A percentile compares a stretch with the other conserved stretches of the same genome.
These are phyloP conservation scores for Orcinus orca DNA, from an alignment of 2,113 vertebrate genomes.

Conservation along the genomic window DNA sequence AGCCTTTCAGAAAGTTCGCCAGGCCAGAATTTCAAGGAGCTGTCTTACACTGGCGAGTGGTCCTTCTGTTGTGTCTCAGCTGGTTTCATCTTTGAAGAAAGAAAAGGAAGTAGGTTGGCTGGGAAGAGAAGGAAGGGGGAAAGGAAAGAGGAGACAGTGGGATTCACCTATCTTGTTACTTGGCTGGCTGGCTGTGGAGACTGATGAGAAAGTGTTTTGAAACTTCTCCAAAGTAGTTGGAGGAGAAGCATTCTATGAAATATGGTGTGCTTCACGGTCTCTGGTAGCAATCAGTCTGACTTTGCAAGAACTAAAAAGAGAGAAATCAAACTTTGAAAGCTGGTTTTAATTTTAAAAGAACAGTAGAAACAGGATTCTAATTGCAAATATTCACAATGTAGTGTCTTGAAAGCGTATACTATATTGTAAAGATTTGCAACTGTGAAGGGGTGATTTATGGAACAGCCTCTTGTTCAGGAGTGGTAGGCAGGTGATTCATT, in stretches of 20 bases:
- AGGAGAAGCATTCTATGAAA: background rate
- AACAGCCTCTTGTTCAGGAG: background rate
- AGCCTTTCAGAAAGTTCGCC: background rate
- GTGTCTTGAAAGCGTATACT: background rate
- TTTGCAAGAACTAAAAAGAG: background rate
- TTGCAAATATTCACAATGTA: background rate
- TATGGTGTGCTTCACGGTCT: background rate
- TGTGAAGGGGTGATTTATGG: background rate
- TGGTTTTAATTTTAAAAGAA: constrained; percentile 39
- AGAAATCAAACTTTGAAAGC: background rate
- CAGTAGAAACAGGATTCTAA: background rate
- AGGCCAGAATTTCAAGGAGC: background rate
- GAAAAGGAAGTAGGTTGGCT: background rate
- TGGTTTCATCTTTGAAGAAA: background rate
- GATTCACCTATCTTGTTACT: background rate
- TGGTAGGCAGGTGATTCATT: background rate
- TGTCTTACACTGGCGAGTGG: background rate
- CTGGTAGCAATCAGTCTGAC: background rate
- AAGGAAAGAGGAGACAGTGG: background rate
- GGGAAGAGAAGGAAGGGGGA: background rate
- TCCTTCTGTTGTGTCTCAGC: background rate
- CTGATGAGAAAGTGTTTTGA: constrained; percentile 6
- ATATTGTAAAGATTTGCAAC: background rate
- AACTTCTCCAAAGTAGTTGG: background rate
- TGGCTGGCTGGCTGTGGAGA: background rate